Evolutionary conservation across 2,797 vertebrate species (phyloP).

Genomic region (Pangasius djambal): DNA sequence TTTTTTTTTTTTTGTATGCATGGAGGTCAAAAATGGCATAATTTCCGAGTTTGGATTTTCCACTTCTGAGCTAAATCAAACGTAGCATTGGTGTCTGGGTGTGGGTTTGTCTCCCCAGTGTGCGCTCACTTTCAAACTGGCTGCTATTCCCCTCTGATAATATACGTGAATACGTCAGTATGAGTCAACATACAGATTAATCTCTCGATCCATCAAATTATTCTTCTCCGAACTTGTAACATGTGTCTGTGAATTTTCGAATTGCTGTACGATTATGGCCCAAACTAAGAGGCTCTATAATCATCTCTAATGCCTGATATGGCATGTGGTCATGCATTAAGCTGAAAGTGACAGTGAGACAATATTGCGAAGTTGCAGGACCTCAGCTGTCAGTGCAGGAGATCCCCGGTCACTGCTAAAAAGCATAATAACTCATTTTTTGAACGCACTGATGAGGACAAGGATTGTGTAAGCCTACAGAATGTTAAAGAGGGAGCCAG

Average conservation of each 20-base stretch:
- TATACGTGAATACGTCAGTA: not conserved
- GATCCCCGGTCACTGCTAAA: slow-evolving; percentile 43
- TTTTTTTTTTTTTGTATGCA: not conserved
- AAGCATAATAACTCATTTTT: slow-evolving; percentile 56
- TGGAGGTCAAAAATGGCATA: not conserved
- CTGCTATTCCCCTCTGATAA: not conserved
- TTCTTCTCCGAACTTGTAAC: not conserved
- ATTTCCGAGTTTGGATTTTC: not conserved
- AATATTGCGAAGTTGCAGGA: not conserved
- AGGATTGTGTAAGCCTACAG: slow-evolving; percentile 66
- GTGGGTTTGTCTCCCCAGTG: not conserved
- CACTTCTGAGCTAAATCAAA: not conserved
- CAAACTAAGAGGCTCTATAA: not conserved
- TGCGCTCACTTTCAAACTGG: not conserved
- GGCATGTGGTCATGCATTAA: not conserved
- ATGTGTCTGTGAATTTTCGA: not conserved
- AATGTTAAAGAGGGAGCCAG: slow-evolving; percentile 55
- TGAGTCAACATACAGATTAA: not conserved
- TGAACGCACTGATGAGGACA: slow-evolving; percentile 47
- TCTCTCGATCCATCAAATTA: not conserved
- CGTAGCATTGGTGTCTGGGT: not conserved
- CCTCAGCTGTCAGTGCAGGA: slow-evolving; percentile 24
- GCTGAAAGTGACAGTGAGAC: slow-evolving; percentile 3
- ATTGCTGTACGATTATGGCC: not conserved
- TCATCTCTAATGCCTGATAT: not conserved